A percentile compares a stretch with the other conserved stretches of the same genome.
phyloP scores from a whole-genome alignment of 2,888 invertebrate genomes.

The Habroteleia sp. region DNA sequence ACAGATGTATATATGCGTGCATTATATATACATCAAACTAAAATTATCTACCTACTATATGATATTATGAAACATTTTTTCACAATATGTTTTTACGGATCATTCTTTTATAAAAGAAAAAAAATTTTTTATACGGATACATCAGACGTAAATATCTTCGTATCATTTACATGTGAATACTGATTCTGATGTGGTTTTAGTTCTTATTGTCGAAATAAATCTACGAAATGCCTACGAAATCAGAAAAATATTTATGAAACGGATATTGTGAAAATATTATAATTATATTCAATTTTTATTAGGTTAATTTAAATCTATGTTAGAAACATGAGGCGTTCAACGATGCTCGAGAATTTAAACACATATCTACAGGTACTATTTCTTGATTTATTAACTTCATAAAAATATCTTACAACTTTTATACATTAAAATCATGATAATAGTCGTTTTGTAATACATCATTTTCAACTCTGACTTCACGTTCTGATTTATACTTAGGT shows the following conservation, averaged over 20 bases:
- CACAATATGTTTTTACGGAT: constrained; percentile 21
- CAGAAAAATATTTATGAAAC: no score
- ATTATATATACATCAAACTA: constrained; percentile 2
- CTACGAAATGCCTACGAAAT: no score
- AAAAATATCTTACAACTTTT: constrained; percentile 31
- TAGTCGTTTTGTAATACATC: constrained; percentile 24
- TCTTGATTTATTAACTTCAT: constrained; percentile 37
- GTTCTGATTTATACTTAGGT: constrained; percentile 27
- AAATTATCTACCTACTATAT: constrained; percentile 14
- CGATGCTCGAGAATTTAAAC: constrained; percentile 16
- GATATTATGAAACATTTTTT: constrained; percentile 20
- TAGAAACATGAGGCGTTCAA: constrained; percentile 14
- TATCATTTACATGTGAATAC: constrained; percentile 35
- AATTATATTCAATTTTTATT: no score
- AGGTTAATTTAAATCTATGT: constrained; percentile 21
- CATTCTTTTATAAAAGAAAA: constrained; percentile 31
- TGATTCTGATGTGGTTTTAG: not conserved
- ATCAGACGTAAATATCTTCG: constrained; percentile 10
- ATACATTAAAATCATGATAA: constrained; percentile 16
- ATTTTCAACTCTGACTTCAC: constrained; percentile 22
- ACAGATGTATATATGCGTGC: constrained; percentile 32
- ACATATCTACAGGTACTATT: constrained; percentile 22
- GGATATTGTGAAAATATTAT: no score
- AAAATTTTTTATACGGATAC: constrained; percentile 11
- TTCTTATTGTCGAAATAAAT: constrained; percentile 1